phyloP scores from a whole-genome alignment of 2,113 vertebrate genomes.

The Baryphthengus martii region DNA sequence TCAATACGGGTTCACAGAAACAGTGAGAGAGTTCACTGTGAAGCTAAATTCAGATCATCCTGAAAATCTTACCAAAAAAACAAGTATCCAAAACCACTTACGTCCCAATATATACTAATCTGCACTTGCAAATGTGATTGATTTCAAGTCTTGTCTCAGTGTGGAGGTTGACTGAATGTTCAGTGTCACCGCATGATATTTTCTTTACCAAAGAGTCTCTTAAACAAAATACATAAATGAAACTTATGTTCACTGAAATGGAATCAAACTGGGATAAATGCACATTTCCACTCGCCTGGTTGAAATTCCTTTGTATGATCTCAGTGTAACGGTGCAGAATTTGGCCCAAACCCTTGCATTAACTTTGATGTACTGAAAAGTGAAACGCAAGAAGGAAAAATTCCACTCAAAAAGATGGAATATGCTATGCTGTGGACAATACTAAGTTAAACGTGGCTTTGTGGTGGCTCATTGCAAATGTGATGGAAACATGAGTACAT shows the following conservation, averaged over 20 bases:
- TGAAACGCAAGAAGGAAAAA: neutral
- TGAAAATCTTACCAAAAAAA: neutral
- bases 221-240: neutral
- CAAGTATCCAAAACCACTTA: neutral
- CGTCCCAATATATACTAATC: too few species aligned
- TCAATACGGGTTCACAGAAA: neutral
- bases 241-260: neutral
- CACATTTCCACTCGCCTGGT: neutral
- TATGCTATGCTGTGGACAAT: neutral
- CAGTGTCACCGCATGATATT: neutral
- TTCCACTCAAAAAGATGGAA: neutral
- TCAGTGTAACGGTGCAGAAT: neutral
- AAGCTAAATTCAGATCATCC: neutral
- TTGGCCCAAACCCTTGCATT: neutral
- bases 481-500: neutral
- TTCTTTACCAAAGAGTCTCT: neutral
- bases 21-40: neutral
- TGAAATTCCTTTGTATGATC: neutral
- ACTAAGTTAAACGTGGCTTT: neutral
- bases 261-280: neutral
- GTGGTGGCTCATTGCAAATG: neutral
- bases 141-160: neutral
- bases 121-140: neutral
- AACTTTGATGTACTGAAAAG: neutral
- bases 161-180: neutral